A percentile compares a stretch with the other conserved stretches of the same genome.
Conservation (phyloP, 53 echinoderm and acorn worm genomes). For the Temnopleurus reevesii region DNA sequence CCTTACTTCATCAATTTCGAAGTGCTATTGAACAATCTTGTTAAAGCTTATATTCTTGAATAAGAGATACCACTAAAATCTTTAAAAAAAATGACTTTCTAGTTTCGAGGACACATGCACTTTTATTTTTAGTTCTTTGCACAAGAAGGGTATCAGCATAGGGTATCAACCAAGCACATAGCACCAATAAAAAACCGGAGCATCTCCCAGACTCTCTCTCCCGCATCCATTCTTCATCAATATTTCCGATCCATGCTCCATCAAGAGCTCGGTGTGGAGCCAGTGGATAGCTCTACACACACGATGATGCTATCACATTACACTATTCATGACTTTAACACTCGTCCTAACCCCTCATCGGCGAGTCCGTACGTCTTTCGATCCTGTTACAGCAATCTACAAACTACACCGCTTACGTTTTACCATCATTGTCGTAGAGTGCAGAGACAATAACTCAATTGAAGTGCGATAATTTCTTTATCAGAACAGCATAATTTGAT, state of each 20-base stretch:
- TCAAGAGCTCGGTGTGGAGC: neutral
- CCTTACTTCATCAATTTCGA: too few relatives aligned
- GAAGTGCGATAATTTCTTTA: conserved; percentile 13
- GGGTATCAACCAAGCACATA: neutral
- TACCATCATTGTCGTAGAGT: too few relatives aligned
- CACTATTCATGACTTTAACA: conserved; percentile 37
- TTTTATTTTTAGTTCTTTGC: neutral
- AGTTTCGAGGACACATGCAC: neutral
- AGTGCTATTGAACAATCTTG: too few relatives aligned
- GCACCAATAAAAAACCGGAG: neutral
- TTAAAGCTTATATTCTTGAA: too few relatives aligned
- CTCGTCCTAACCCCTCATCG: conserved; percentile 5
- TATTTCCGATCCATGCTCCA: neutral
- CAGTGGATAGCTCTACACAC: neutral
- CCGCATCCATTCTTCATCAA: conserved; percentile 13
- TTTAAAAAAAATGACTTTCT: too few relatives aligned
- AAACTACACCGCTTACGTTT: too few relatives aligned
- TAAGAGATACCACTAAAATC: too few relatives aligned
- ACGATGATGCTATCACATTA: conserved; percentile 22
- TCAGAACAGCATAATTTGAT: conserved; percentile 25
- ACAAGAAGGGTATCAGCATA: neutral
- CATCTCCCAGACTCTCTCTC: neutral
- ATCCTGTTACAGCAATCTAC: neutral
- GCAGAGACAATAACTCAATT: conserved; percentile 36
- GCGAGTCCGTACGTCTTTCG: neutral